phyloP scores from a whole-genome alignment of 1,140 invertebrate species.

The Halictus rubicundus region DNA sequence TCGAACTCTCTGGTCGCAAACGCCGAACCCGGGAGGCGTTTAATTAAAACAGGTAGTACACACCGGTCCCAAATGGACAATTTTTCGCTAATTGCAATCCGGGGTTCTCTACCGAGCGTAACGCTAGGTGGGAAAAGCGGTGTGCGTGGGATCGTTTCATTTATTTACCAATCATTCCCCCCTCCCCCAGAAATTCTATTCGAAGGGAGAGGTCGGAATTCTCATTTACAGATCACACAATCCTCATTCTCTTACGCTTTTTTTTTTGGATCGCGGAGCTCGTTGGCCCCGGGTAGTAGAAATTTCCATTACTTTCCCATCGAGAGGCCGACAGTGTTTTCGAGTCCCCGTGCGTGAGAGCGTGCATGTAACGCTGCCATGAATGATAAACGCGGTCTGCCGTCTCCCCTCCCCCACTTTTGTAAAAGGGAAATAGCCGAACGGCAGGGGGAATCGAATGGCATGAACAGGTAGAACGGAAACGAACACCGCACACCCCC shows the following conservation, averaged over 20 bases:
- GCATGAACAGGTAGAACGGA: background rate
- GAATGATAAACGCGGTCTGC: background rate
- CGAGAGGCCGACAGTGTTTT: background rate
- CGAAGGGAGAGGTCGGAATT: background rate
- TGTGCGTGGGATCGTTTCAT: no score
- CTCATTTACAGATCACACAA: background rate
- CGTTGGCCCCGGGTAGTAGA: background rate
- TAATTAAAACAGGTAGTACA: no score
- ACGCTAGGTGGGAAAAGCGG: background rate
- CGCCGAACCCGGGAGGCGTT: no score
- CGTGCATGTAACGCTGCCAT: background rate
- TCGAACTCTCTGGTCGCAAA: no score
- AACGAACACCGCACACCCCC: background rate
- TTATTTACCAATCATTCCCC: background rate
- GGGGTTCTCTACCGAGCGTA: background rate
- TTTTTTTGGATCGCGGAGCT: no score
- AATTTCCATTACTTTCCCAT: slow-evolving; percentile 1
- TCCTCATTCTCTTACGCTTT: no score
- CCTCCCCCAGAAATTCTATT: background rate
- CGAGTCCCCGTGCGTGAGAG: no score
- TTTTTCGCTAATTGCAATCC: background rate
- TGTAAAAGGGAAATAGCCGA: background rate
- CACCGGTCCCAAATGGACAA: no score
- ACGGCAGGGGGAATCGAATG: background rate
- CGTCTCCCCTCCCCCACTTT: no score